Evolutionary conservation across 2,888 invertebrate genomes (phyloP).

Genomic region (Tetropium fuscum): DNA sequence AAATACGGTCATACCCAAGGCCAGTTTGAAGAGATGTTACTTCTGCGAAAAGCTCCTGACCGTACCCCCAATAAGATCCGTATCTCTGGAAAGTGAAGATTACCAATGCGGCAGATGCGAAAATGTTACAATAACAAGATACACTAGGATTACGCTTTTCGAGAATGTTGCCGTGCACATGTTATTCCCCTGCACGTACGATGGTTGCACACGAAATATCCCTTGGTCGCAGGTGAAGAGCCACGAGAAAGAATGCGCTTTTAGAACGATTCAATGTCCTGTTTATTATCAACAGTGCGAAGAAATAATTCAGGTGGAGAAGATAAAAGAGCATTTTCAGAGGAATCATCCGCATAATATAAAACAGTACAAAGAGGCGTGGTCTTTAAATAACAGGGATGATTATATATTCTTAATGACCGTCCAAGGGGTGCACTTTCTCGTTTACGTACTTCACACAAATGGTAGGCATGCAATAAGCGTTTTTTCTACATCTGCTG

Average conservation of each 20-base stretch:
- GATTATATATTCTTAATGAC: conserved; percentile 12
- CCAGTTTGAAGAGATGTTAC: conserved; percentile 34
- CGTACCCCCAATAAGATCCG: conserved; percentile 36
- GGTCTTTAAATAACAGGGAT: not conserved
- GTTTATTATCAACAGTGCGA: conserved; percentile 34
- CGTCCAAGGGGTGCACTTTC: conserved; percentile 2
- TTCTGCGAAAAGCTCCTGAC: conserved; percentile 37
- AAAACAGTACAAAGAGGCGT: conserved; percentile 1
- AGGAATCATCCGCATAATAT: conserved; percentile 27
- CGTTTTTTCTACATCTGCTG: conserved; percentile 6
- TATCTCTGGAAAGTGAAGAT: conserved; percentile 26
- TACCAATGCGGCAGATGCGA: conserved; percentile 37
- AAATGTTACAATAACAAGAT: conserved; percentile 4
- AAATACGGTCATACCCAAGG: too few species aligned
- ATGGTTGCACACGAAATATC: conserved; percentile 24
- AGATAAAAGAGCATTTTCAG: conserved; percentile 30
- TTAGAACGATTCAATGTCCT: conserved; percentile 34
- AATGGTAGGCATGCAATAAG: not conserved
- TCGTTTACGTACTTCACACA: conserved; percentile 16
- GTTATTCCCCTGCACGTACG: conserved; percentile 31
- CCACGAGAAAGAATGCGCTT: conserved; percentile 30
- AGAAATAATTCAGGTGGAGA: conserved; percentile 23
- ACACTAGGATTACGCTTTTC: conserved; percentile 25
- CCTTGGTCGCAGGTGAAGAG: conserved; percentile 28
- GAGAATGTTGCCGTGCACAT: conserved; percentile 33